phyloP scores from a whole-genome alignment of 2,113 vertebrate genomes.

The Alectura lathami region DNA sequence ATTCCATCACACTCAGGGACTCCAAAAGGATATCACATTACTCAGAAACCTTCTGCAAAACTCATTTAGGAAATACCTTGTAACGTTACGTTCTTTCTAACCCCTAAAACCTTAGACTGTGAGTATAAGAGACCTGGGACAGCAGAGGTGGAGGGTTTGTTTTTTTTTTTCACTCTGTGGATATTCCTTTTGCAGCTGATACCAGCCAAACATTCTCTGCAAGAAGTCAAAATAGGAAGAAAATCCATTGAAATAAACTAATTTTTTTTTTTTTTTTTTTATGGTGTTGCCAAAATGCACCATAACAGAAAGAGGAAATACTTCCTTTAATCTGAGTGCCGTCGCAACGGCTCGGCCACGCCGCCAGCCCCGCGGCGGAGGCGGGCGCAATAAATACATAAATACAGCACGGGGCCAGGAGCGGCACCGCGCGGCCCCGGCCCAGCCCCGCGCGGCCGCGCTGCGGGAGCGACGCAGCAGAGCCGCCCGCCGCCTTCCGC shows the following conservation, averaged over 20 bases:
- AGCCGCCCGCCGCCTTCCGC: constrained; percentile 59
- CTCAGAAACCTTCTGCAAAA: constrained; percentile 41
- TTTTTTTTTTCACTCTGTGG: background rate
- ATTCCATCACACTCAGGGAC: constrained; percentile 56
- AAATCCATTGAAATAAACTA: constrained; percentile 37
- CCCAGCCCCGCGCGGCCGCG: too few relatives aligned
- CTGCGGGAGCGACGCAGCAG: too few relatives aligned
- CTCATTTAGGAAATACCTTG: constrained; percentile 21
- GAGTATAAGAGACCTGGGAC: constrained; percentile 34
- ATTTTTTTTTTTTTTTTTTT: background rate
- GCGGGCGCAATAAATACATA: constrained; percentile 56
- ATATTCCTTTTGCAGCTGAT: constrained; percentile 10
- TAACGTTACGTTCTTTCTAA: background rate
- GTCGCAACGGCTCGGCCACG: constrained; percentile 7
- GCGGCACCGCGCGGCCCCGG: too few relatives aligned
- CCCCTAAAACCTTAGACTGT: constrained; percentile 19
- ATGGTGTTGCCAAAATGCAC: constrained; percentile 62
- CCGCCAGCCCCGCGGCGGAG: too few relatives aligned
- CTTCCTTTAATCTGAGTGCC: constrained; percentile 48
- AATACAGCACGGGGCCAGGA: too few relatives aligned
- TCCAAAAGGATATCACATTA: constrained; percentile 29
- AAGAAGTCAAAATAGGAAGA: constrained; percentile 9
- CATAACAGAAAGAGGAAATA: constrained; percentile 64
- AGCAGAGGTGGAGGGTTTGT: background rate
- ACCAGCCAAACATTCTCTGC: constrained; percentile 6